Evolutionary conservation across 92 coral and sea anemone genomes (phyloP), one percentile per base, ranked within the genome.

Genomic region (Zoanthus gigantus): DNA sequence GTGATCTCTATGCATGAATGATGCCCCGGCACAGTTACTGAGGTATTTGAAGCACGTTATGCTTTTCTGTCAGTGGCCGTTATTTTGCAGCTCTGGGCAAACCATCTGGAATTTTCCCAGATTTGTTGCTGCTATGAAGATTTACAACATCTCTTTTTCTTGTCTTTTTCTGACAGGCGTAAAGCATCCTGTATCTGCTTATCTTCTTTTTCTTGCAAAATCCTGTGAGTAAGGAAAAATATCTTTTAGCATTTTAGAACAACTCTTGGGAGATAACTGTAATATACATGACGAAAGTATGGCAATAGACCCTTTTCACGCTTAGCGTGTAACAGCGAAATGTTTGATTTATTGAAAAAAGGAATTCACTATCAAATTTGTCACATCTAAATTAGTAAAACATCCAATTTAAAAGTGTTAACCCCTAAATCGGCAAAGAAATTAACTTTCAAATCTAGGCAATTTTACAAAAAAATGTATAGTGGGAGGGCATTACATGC

Each of bases 181-280:
- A 97, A 81, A 4, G 96, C 99, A 72, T 94, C 92, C 84, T 93
- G 93, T 88, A 97, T 92, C 87, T 92, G 92, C 72, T 93, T 94
- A 83, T 97, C 99, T 78, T 97, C 99, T 11, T 94, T 92, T 6
- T 90, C 97, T 95, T 97, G 99, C 13, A 97, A 76, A 74, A 91
- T 93, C 88, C 99, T 97, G 89, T 71, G 56, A 28, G 75, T 14
- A 66, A 61, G 68, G 48, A 37, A 88, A 82, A 79, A 58, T 29
- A 48, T 15, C 13, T 31, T 56, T 18, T 23, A 74, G 13, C 23
- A 23, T 16, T 46, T 47, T 10, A 5, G n/a, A 46, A 34, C 9
- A 6, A 28, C 14, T 30, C 9, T 67, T 65, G 42, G 42, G 42
- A 37, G 42, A 37, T 37, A 2, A 4, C 42, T 37, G 42, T 37